phyloP scores from a whole-genome alignment of 2,888 invertebrate species.

The Ochlodes sylvanus region DNA sequence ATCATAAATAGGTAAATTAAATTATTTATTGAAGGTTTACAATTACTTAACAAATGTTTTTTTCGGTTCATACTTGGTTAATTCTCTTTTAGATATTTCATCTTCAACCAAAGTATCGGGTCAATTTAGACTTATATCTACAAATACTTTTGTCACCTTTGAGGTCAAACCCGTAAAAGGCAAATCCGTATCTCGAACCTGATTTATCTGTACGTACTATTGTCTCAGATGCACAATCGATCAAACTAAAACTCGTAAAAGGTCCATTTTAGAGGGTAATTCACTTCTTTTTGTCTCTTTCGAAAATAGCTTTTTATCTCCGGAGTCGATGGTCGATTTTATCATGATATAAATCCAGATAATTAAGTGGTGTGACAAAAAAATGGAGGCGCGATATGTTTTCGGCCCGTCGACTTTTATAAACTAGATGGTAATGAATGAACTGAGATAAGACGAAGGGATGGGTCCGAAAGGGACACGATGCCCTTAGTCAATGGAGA shows the following conservation, averaged over 20 bases:
- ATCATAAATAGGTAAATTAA: too few species aligned
- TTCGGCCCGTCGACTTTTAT: constrained; percentile 81
- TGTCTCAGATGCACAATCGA: constrained; percentile 48
- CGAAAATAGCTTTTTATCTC: constrained; percentile 51
- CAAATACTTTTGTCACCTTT: background rate
- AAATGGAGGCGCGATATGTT: constrained; percentile 82
- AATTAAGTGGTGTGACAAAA: constrained; percentile 83
- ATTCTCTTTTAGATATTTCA: too few species aligned
- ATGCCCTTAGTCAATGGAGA: constrained; percentile 74
- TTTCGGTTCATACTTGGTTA: too few species aligned
- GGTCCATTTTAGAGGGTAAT: constrained; percentile 49
- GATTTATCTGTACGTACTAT: constrained; percentile 40
- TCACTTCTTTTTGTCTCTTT: constrained; percentile 49
- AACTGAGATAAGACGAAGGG: constrained; percentile 79
- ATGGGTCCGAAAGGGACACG: constrained; percentile 72
- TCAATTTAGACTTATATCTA: background rate
- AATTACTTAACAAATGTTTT: too few species aligned
- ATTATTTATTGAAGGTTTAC: too few species aligned
- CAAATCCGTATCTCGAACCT: constrained; percentile 26
- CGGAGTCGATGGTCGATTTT: constrained; percentile 61
- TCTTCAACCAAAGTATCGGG: background rate
- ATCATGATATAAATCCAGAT: constrained; percentile 82
- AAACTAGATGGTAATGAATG: constrained; percentile 84
- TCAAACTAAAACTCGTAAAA: constrained; percentile 50
- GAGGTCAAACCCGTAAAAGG: constrained; percentile 11